phyloP scores from a whole-genome alignment of 1,140 invertebrate genomes.

The Drosophila ironensis region DNA sequence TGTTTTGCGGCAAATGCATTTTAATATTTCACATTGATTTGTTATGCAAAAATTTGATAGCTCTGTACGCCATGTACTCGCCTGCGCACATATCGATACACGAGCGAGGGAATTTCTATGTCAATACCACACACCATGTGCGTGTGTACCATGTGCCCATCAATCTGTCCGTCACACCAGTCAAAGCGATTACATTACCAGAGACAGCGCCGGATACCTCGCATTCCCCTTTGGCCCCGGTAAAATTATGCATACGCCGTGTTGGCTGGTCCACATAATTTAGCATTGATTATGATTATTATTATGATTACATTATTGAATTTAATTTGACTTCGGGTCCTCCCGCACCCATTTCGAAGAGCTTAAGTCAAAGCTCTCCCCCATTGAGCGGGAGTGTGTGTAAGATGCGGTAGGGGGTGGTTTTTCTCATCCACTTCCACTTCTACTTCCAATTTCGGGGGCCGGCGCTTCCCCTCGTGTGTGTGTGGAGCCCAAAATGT shows the following conservation, averaged over 20 bases:
- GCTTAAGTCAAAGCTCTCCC: constrained; percentile 64
- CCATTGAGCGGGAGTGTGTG: constrained; percentile 1
- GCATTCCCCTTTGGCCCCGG: constrained; percentile 9
- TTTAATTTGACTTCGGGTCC: constrained; percentile 73
- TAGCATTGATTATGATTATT: constrained; percentile 78
- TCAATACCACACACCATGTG: no score
- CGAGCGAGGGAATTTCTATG: not conserved
- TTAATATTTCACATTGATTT: constrained; percentile 78
- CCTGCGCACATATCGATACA: not conserved
- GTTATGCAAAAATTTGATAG: constrained; percentile 75
- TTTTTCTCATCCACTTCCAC: constrained; percentile 29
- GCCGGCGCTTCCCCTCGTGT: constrained; percentile 29
- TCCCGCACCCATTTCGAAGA: constrained; percentile 20
- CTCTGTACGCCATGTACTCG: constrained; percentile 1
- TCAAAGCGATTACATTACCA: constrained; percentile 67
- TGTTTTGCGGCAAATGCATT: constrained; percentile 70
- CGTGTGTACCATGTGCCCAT: no score
- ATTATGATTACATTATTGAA: constrained; percentile 77
- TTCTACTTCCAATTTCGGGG: no score
- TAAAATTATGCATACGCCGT: constrained; percentile 74
- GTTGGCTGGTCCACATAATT: constrained; percentile 65
- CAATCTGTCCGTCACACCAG: constrained; percentile 45
- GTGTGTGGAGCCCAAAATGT: constrained; percentile 61
- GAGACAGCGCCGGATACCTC: not conserved
- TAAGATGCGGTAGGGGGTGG: not conserved